A percentile compares a stretch with the other conserved stretches of the same genome.
These are phyloP conservation scores for Aldabrachelys gigantea DNA, from an alignment of 2,113 vertebrate species.

Conservation along the genomic window DNA sequence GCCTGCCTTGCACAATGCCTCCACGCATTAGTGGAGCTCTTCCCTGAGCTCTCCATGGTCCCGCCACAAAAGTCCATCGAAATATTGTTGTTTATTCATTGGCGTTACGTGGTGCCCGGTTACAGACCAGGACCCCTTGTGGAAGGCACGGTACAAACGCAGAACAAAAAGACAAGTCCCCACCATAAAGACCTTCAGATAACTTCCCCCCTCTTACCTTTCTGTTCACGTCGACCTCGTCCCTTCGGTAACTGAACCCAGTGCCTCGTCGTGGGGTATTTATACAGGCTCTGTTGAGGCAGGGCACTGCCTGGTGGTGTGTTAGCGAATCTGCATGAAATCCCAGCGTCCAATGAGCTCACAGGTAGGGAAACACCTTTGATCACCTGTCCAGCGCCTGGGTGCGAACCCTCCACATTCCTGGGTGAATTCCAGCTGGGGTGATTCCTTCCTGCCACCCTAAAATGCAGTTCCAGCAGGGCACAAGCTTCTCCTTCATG, in stretches of 20 bases:
- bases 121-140: background rate
- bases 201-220: background rate
- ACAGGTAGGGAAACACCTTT: background rate
- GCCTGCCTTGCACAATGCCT: background rate
- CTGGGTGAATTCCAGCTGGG: background rate
- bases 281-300: background rate
- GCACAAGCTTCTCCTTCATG: background rate
- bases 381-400: background rate
- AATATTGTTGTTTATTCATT: background rate
- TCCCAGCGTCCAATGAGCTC: background rate
- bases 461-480: background rate
- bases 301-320: background rate
- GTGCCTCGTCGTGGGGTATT: background rate
- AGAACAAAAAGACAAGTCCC: background rate
- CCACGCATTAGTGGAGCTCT: background rate
- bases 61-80: background rate
- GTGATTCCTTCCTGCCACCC: background rate
- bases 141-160: too few relatives aligned
- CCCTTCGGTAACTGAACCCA: background rate
- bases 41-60: background rate
- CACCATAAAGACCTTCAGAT: background rate
- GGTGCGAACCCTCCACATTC: background rate
- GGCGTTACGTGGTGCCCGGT: background rate
- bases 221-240: background rate
- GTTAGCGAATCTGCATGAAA: background rate